Percentiles rank a stretch among this genome's conserved stretches.
These are phyloP conservation scores for Abscondita cerata DNA, from an alignment of 2,888 invertebrate species.

Conservation along the genomic window DNA sequence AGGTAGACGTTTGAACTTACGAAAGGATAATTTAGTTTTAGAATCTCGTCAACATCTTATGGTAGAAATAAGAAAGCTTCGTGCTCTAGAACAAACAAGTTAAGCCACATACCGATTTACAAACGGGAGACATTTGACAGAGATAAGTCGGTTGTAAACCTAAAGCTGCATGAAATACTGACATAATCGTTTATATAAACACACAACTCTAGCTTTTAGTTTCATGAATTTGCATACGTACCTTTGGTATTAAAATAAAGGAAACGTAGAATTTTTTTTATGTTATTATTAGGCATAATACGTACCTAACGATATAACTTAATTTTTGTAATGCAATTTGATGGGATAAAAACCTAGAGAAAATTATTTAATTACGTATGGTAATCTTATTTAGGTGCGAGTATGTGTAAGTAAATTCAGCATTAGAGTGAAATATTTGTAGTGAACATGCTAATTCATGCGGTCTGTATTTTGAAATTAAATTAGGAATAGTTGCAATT, in stretches of 20 bases:
- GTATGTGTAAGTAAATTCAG: slow-evolving; percentile 26
- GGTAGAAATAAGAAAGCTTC: slow-evolving; percentile 4
- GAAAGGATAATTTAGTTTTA: slow-evolving; percentile 21
- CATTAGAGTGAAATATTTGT: slow-evolving; percentile 44
- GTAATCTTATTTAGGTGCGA: background rate
- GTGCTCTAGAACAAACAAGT: slow-evolving; percentile 22
- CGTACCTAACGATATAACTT: too few relatives aligned
- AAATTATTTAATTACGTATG: too few relatives aligned
- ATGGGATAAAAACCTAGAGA: background rate
- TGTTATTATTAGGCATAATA: slow-evolving; percentile 2
- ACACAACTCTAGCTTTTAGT: slow-evolving; percentile 30
- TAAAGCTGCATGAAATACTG: slow-evolving; percentile 36
- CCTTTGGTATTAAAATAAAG: too few relatives aligned
- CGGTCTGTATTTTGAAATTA: slow-evolving; percentile 36
- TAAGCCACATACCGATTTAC: slow-evolving; percentile 27
- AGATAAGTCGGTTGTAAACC: slow-evolving; percentile 34
- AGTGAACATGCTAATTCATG: slow-evolving; percentile 47
- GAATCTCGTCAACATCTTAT: slow-evolving; percentile 13
- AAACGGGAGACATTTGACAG: slow-evolving; percentile 32
- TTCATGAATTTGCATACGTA: slow-evolving; percentile 36
- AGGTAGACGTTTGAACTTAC: slow-evolving; percentile 11
- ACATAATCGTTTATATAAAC: slow-evolving; percentile 39
- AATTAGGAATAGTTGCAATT: slow-evolving; percentile 18
- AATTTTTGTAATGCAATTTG: too few relatives aligned
- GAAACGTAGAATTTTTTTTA: background rate